Percentiles rank a stretch among this genome's conserved stretches.
Evolutionary conservation across 2,888 invertebrate species (phyloP).

Genomic region (Aethes cnicana): DNA sequence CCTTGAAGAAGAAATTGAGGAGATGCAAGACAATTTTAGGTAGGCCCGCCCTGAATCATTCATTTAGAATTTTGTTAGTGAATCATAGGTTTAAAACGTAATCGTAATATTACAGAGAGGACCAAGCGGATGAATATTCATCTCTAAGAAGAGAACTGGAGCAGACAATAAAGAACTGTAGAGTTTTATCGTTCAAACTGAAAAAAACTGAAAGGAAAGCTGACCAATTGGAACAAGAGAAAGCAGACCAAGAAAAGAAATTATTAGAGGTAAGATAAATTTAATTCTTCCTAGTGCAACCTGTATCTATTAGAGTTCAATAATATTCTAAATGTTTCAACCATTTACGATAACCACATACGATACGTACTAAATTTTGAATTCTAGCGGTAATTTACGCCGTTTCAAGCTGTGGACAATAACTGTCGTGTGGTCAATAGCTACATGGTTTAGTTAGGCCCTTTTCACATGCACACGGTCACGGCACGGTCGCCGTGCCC

Average conservation of each 20-base stretch:
- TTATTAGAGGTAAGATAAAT: conserved; percentile 73
- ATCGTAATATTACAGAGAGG: conserved; percentile 86
- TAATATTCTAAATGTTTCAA: no score
- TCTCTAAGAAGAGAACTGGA: conserved; percentile 97
- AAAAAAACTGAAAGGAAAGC: conserved; percentile 96
- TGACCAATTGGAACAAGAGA: conserved; percentile 93
- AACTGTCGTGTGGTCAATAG: no score
- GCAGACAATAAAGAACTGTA: conserved; percentile 98
- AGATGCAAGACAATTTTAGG: conserved; percentile 98
- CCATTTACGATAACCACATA: no score
- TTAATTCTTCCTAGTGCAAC: no score
- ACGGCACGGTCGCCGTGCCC: no score
- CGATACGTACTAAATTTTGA: no score
- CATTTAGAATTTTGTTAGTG: no score
- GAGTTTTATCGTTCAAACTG: conserved; percentile 98
- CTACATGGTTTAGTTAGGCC: no score
- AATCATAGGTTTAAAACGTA: not conserved
- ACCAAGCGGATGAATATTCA: conserved; percentile 97
- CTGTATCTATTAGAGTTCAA: no score
- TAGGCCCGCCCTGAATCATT: conserved; percentile 45
- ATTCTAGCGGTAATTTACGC: no score
- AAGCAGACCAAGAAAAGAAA: conserved; percentile 87
- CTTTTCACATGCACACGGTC: no score
- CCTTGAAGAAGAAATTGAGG: conserved; percentile 98
- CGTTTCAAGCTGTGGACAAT: no score